Evolutionary conservation across 37 sponge, comb jelly and placozoan species (phyloP), one percentile per base, ranked within the genome.

Genomic region (Trichoplax adhaerens): DNA sequence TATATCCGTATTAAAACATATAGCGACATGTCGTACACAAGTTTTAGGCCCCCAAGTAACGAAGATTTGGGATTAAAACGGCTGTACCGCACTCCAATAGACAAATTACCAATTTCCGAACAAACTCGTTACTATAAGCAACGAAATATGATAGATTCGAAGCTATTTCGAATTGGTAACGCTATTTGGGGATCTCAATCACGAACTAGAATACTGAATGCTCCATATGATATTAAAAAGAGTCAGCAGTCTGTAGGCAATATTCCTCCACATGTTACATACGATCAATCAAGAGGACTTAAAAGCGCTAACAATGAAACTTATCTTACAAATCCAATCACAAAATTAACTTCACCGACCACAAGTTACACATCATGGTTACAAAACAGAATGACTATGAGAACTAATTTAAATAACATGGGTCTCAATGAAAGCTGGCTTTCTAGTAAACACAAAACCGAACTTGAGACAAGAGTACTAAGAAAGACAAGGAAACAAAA

Each of bases 391-490:
- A 51, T 53, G 59, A 48, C 29, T 1, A 49, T 79, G 59, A 74
- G 84, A 62, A 52, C 49, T 1, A 47, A 49, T 2, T 60, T 83
- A 8, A 76, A 83, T 2, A 6, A 53, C 3, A 56, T 79, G 68
- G 84, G 79, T 5, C 65, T 65, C 47, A 65, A 29, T 54, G 68
- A 79, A 49, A 57, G 66, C 53, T 83, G 84, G 84, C 59, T 83
- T 60, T 55, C 10, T 55, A 63, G 67, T 50, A 83, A 83, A 60
- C 61, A 74, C 0, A 53, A 79, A 50, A 83, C 71, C 7, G 72
- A 67, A 0, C 65, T 78, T 49, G 84, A 83, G 66, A 47, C 7
- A 5, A 73, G 63, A 64, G 63, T 54, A 29, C 74, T 73, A 5
- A 1, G 2, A 48, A 52, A 29, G 29, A 29, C 29, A 29, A 29